These are phyloP conservation scores for Dryobota labecula DNA, from an alignment of 2,888 invertebrate genomes.

Conservation along the genomic window DNA sequence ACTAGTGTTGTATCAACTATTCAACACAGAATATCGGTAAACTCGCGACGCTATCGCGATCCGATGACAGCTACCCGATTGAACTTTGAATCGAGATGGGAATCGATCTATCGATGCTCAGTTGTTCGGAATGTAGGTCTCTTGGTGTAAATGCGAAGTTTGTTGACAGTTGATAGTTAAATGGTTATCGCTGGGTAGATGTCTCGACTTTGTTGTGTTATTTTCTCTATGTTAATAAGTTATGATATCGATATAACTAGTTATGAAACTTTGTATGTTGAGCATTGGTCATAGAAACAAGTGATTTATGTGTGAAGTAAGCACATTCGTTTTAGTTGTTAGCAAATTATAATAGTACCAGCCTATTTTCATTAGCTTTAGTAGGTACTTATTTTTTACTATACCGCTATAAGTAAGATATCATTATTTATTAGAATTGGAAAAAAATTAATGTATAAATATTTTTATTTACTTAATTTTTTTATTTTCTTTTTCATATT, in stretches of 20 bases:
- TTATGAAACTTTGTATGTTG: not conserved
- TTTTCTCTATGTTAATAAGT: conserved; percentile 30
- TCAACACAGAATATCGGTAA: conserved; percentile 71
- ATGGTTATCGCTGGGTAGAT: conserved; percentile 11
- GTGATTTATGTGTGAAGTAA: not conserved
- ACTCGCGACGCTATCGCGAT: conserved; percentile 69
- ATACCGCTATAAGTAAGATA: not conserved
- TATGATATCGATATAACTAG: conserved; percentile 5
- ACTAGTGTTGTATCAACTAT: conserved; percentile 68
- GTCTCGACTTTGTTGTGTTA: conserved; percentile 23
- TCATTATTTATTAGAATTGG: not conserved
- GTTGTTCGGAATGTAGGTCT: conserved; percentile 56
- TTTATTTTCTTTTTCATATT: too few species aligned
- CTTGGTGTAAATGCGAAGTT: conserved; percentile 42
- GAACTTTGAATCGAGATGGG: conserved; percentile 69
- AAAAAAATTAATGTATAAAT: too few species aligned
- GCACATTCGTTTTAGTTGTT: not conserved
- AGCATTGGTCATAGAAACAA: not conserved
- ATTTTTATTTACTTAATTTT: too few species aligned
- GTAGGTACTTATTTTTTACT: not conserved
- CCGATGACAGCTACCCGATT: conserved; percentile 69
- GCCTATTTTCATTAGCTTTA: not conserved
- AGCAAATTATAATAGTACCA: not conserved
- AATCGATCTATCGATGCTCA: conserved; percentile 63
- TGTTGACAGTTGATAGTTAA: conserved; percentile 41